phyloP scores from a whole-genome alignment of 1,140 invertebrate genomes.

The Belonocnema kinseyi region DNA sequence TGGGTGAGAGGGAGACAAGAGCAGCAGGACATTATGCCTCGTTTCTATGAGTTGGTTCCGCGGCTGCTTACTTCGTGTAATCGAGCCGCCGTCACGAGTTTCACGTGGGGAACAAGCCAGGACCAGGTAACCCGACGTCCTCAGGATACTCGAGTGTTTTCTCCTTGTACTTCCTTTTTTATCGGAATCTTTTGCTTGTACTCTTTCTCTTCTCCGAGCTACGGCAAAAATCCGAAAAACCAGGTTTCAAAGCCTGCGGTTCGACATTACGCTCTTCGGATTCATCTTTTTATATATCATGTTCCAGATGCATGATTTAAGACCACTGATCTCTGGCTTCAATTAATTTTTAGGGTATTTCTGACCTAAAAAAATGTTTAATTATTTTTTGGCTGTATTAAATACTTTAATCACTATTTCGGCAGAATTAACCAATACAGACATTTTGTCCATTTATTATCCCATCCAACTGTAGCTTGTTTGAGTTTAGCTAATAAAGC shows the following conservation, averaged over 20 bases:
- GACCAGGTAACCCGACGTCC: slow-evolving; percentile 1
- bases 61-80: slow-evolving; percentile 52
- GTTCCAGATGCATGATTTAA: not conserved
- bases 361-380: no score
- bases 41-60: slow-evolving; percentile 33
- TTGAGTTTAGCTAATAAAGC: no score
- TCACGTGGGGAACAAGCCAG: slow-evolving; percentile 48
- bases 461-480: no score
- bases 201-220: slow-evolving; percentile 10
- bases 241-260: not conserved
- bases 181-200: slow-evolving; percentile 13
- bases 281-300: not conserved
- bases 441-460: no score
- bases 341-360: no score
- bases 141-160: slow-evolving; percentile 6
- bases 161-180: slow-evolving; percentile 28
- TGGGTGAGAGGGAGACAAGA: slow-evolving; percentile 27
- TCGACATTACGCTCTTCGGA: not conserved
- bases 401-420: no score
- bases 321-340: no score
- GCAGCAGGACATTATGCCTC: slow-evolving; percentile 49
- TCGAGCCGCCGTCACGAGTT: slow-evolving; percentile 51
- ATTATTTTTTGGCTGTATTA: no score
- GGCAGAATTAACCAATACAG: no score
- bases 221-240: slow-evolving; percentile 19